Conservation (phyloP, 2,797 vertebrate genomes). For the Caiman crocodilus region DNA sequence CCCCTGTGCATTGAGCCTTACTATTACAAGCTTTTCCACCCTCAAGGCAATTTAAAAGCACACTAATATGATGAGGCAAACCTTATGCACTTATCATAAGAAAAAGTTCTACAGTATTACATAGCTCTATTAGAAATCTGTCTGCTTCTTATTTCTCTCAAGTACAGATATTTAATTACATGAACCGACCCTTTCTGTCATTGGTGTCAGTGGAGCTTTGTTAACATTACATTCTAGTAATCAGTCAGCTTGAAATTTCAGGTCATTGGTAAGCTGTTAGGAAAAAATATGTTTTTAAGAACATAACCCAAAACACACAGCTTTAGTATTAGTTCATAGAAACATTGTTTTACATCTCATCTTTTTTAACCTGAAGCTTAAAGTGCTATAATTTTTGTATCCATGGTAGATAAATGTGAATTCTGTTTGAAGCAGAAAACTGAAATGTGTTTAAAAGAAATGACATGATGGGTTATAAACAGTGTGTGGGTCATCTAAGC, state of each 20-base stretch:
- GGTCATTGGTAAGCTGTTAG: not conserved
- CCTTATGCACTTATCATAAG: not conserved
- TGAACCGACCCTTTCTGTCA: not conserved
- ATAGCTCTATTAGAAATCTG: not conserved
- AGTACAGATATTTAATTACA: not conserved
- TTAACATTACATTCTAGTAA: not conserved
- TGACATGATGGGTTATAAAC: not conserved
- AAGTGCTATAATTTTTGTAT: not conserved
- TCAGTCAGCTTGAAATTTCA: not conserved
- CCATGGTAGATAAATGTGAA: not conserved
- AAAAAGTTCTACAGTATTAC: not conserved
- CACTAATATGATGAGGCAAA: not conserved
- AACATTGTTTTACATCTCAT: not conserved
- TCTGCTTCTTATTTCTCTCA: not conserved
- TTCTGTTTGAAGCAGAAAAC: not conserved
- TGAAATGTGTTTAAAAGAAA: not conserved
- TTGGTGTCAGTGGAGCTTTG: not conserved
- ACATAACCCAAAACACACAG: too few relatives aligned
- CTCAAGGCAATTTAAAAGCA: not conserved
- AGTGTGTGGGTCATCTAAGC: not conserved
- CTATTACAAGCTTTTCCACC: not conserved
- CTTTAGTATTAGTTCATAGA: not conserved
- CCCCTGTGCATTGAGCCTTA: not conserved
- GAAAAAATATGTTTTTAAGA: not conserved
- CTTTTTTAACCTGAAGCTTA: not conserved